A percentile compares a stretch with the other conserved stretches of the same genome.
These are phyloP conservation scores for Amphibalanus amphitrite DNA, from an alignment of 1,140 invertebrate species.

Conservation along the genomic window DNA sequence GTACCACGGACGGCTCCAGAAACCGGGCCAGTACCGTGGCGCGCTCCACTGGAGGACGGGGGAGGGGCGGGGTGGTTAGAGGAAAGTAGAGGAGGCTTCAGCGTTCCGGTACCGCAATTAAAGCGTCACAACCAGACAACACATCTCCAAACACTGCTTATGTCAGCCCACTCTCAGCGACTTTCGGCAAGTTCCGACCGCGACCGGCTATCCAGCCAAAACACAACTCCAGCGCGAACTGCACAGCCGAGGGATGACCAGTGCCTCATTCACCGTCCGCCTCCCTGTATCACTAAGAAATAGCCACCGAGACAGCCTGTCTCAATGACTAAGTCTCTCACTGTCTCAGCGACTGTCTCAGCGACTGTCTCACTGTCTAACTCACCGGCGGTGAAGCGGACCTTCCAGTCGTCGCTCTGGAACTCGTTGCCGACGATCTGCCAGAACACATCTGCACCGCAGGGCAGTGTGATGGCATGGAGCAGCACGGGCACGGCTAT, in stretches of 20 bases:
- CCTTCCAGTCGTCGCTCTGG: conserved; percentile 70
- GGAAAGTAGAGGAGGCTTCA: too few species aligned
- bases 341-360: conserved; percentile 1
- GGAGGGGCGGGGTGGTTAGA: neutral
- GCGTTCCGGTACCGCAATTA: too few species aligned
- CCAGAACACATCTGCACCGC: conserved; percentile 89
- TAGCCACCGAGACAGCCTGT: too few species aligned
- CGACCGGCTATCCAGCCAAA: neutral
- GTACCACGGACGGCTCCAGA: conserved; percentile 71
- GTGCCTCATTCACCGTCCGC: neutral
- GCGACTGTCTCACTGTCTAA: neutral
- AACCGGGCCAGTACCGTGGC: conserved; percentile 82
- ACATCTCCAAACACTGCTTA: too few species aligned
- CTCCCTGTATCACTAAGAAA: too few species aligned
- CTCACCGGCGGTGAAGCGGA: conserved; percentile 68
- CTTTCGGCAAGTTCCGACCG: too few species aligned
- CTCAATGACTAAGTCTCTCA: neutral
- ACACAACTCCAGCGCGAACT: neutral
- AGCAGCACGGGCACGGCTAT: conserved; percentile 75
- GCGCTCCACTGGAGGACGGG: conserved; percentile 52
- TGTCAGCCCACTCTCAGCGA: too few species aligned
- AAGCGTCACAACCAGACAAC: too few species aligned
- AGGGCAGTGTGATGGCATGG: conserved; percentile 82
- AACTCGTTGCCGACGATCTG: conserved; percentile 83
- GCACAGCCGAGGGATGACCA: neutral